Evolutionary conservation across 2,113 vertebrate genomes (phyloP).

Genomic region (Sinocyclocheilus anophthalmus): DNA sequence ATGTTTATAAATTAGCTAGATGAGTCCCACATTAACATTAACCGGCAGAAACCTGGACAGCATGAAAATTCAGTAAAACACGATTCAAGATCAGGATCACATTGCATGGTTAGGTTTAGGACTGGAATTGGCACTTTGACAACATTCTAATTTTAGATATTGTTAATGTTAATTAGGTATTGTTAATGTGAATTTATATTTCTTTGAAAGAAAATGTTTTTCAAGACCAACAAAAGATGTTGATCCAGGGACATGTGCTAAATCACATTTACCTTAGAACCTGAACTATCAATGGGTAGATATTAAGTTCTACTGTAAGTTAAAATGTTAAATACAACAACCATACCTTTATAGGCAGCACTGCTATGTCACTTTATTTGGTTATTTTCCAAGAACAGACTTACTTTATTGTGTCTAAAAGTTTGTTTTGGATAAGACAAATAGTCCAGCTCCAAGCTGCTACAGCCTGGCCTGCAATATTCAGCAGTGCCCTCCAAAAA

Average conservation of each 20-base stretch:
- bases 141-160: background rate
- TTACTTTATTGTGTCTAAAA: conserved; percentile 6
- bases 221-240: background rate
- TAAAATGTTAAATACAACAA: background rate
- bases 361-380: background rate
- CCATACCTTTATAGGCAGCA: background rate
- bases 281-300: no score
- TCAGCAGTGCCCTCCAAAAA: conserved; percentile 11
- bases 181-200: background rate
- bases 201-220: background rate
- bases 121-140: background rate
- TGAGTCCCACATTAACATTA: background rate
- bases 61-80: background rate
- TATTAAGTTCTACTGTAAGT: no score
- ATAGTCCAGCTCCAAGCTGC: conserved; percentile 23
- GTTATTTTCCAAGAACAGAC: background rate
- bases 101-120: background rate
- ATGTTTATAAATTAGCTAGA: background rate
- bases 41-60: background rate
- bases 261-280: background rate
- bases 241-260: background rate
- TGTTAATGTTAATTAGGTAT: background rate
- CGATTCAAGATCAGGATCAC: background rate
- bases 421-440: conserved; percentile 17
- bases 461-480: background rate